Conservation (phyloP, 30 jellyfish, hydroid and myxozoan species). For the Catostylus mosaicus region DNA sequence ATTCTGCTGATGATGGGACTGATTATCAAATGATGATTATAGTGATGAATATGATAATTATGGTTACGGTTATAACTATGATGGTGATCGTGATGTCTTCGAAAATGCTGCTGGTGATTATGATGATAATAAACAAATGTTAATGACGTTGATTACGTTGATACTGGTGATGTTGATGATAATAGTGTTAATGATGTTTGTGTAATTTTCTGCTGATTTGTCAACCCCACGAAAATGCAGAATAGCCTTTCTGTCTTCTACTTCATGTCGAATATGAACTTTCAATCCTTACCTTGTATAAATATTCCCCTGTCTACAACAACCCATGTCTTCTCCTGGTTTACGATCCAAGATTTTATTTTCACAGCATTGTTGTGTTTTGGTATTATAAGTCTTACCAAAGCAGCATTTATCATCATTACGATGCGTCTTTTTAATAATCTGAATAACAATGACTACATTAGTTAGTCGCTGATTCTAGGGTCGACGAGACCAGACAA, state of each 20-base stretch:
- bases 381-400: constrained; percentile 62
- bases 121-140: too few relatives aligned
- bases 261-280: not conserved
- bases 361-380: constrained; percentile 56
- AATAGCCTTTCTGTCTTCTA: too few relatives aligned
- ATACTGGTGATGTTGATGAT: too few relatives aligned
- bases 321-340: constrained; percentile 45
- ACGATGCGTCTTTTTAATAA: constrained; percentile 13
- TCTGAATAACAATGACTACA: not conserved
- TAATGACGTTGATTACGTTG: too few relatives aligned
- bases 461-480: not conserved
- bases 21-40: too few relatives aligned
- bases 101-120: too few relatives aligned
- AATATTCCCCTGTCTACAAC: constrained; percentile 21
- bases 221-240: too few relatives aligned
- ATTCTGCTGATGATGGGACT: too few relatives aligned
- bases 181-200: not conserved
- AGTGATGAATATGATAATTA: too few relatives aligned
- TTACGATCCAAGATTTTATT: not conserved
- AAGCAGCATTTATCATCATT: constrained; percentile 53
- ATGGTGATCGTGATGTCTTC: too few relatives aligned
- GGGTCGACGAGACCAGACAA: not conserved
- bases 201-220: not conserved
- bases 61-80: too few relatives aligned
- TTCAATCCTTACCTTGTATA: constrained; percentile 3